Evolutionary conservation across 1,140 invertebrate species (phyloP).

Genomic region (Heliconius eleuchia): DNA sequence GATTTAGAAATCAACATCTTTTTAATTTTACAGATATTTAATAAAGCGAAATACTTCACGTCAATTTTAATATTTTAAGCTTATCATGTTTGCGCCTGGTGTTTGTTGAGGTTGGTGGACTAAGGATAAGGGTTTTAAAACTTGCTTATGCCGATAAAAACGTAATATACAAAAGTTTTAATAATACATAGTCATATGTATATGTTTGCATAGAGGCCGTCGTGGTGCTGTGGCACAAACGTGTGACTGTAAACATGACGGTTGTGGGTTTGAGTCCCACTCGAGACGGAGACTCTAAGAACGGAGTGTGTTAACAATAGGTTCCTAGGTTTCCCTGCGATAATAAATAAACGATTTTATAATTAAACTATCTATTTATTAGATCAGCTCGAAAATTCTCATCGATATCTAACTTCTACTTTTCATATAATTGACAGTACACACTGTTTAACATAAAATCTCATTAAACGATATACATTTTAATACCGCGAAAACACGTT

Average conservation of each 20-base stretch:
- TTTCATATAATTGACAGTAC: not conserved
- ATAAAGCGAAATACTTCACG: not conserved
- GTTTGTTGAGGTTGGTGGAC: constrained; percentile 13
- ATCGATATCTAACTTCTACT: not conserved
- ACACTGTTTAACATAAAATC: constrained; percentile 2
- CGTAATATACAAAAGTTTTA: not conserved
- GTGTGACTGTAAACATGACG: too few species aligned
- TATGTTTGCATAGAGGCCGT: too few species aligned
- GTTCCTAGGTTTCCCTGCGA: too few species aligned
- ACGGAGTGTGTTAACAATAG: too few species aligned
- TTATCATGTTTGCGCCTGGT: constrained; percentile 9
- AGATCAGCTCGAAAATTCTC: not conserved
- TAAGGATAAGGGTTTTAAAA: not conserved
- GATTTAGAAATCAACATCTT: not conserved
- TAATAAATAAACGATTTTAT: not conserved
- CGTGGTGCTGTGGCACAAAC: too few species aligned
- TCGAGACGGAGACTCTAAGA: too few species aligned
- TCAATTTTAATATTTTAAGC: constrained; percentile 1
- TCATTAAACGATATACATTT: constrained; percentile 28
- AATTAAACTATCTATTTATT: not conserved
- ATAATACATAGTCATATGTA: too few species aligned
- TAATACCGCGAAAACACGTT: constrained; percentile 31
- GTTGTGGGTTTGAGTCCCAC: too few species aligned
- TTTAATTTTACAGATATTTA: not conserved
- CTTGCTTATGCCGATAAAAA: not conserved